phyloP scores from a whole-genome alignment of 2,888 invertebrate genomes.

The Plusia festucae region DNA sequence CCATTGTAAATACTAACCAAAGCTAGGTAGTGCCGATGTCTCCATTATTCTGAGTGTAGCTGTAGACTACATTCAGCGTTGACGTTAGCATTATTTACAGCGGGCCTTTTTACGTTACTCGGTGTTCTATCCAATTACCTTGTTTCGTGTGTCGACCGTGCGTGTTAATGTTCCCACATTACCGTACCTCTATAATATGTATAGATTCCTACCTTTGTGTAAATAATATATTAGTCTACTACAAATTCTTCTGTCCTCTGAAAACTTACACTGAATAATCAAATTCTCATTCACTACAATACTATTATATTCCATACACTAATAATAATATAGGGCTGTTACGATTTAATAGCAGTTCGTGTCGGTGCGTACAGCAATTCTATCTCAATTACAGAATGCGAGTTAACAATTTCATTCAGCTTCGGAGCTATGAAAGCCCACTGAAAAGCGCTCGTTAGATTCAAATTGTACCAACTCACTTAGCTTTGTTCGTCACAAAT shows the following conservation, averaged over 20 bases:
- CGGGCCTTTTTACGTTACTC: conserved; percentile 13
- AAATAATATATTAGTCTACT: background rate
- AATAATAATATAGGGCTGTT: conserved; percentile 9
- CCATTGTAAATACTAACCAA: background rate
- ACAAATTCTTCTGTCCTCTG: conserved; percentile 14
- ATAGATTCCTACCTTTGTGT: background rate
- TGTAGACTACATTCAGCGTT: background rate
- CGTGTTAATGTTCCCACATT: conserved; percentile 20
- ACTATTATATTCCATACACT: background rate
- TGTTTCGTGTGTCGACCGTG: conserved; percentile 22
- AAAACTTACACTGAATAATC: conserved; percentile 5
- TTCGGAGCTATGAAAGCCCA: conserved; percentile 42
- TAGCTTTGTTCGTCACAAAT: conserved; percentile 48
- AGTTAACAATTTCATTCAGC: conserved; percentile 51
- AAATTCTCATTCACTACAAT: background rate
- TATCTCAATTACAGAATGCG: conserved; percentile 39
- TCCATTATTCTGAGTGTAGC: background rate
- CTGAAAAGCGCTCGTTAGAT: conserved; percentile 57
- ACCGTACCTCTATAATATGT: background rate
- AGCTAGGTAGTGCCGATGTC: background rate
- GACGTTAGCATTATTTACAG: conserved; percentile 13
- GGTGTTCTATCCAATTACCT: conserved; percentile 20
- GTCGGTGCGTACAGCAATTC: conserved; percentile 26
- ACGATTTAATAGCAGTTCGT: conserved; percentile 8
- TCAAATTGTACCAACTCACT: conserved; percentile 51